Conservation (phyloP, 2,113 vertebrate genomes). For the Anhinga anhinga region DNA sequence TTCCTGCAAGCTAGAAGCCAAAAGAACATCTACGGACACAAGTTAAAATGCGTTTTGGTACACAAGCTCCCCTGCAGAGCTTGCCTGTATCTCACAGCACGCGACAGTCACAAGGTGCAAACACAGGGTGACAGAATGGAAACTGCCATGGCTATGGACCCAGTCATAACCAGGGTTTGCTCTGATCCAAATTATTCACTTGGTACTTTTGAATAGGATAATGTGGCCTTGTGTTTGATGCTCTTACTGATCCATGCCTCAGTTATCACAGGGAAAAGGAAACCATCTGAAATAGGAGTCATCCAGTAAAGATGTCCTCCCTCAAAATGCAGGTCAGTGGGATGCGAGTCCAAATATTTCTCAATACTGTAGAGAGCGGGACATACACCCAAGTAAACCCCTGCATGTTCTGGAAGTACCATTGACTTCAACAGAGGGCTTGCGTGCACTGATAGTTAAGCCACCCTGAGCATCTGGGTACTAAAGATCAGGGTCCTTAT, state of each 20-base stretch:
- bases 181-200: not conserved
- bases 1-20: constrained; percentile 34
- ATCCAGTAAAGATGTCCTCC: not conserved
- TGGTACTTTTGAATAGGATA: not conserved
- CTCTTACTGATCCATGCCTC: not conserved
- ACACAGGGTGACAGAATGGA: not conserved
- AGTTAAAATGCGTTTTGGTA: not conserved
- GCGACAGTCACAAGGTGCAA: not conserved
- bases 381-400: accelerated
- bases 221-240: not conserved
- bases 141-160: not conserved
- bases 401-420: not conserved
- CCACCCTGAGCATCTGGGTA: not conserved
- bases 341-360: not conserved
- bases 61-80: not conserved
- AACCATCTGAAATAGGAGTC: not conserved
- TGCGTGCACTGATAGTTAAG: not conserved
- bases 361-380: accelerated
- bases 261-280: not conserved
- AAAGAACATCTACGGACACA: not conserved
- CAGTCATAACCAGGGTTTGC: not conserved
- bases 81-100: not conserved
- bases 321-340: not conserved
- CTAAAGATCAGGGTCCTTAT: not conserved
- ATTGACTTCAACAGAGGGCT: not conserved